These are phyloP conservation scores for Drosophila barbarae DNA, from an alignment of 2,888 invertebrate species.

Conservation along the genomic window DNA sequence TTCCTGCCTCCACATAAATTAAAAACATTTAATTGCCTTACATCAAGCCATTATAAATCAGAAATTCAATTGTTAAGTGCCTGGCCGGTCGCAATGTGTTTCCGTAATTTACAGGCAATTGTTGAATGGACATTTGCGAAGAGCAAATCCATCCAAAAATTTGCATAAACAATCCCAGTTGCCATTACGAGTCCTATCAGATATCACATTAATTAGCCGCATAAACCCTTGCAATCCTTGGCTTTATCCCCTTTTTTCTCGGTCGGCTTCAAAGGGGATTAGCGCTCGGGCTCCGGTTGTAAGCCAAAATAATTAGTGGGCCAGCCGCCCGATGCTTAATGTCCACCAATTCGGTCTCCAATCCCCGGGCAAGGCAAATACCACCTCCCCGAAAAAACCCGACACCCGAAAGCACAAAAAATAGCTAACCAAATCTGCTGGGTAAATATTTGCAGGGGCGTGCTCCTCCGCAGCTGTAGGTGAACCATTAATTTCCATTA, in stretches of 20 bases:
- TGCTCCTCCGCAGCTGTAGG: slow-evolving; percentile 42
- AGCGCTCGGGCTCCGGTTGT: slow-evolving; percentile 30
- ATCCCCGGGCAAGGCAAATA: slow-evolving; percentile 26
- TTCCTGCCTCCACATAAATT: neutral
- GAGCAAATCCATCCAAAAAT: slow-evolving; percentile 24
- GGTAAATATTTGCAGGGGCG: slow-evolving; percentile 44
- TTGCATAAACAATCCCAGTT: slow-evolving; percentile 38
- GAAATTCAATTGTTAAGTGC: slow-evolving; percentile 18
- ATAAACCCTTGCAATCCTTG: slow-evolving; percentile 40
- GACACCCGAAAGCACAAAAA: slow-evolving; percentile 2
- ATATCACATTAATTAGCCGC: slow-evolving; percentile 49
- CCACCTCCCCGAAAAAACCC: neutral
- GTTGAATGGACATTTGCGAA: slow-evolving; percentile 30
- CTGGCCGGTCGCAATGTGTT: neutral
- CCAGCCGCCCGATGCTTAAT: slow-evolving; percentile 35
- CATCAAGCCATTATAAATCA: slow-evolving; percentile 21
- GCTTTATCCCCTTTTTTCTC: slow-evolving; percentile 40
- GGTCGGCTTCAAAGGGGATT: slow-evolving; percentile 48
- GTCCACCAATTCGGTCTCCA: slow-evolving; percentile 31
- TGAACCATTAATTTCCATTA: slow-evolving; percentile 74
- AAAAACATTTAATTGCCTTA: slow-evolving; percentile 9
- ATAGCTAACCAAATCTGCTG: slow-evolving; percentile 22
- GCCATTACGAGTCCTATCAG: slow-evolving; percentile 35
- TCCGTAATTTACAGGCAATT: slow-evolving; percentile 34
- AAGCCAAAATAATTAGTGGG: slow-evolving; percentile 62